Evolutionary conservation across 2,888 invertebrate genomes (phyloP).

Genomic region (Phyllotreta striolata): DNA sequence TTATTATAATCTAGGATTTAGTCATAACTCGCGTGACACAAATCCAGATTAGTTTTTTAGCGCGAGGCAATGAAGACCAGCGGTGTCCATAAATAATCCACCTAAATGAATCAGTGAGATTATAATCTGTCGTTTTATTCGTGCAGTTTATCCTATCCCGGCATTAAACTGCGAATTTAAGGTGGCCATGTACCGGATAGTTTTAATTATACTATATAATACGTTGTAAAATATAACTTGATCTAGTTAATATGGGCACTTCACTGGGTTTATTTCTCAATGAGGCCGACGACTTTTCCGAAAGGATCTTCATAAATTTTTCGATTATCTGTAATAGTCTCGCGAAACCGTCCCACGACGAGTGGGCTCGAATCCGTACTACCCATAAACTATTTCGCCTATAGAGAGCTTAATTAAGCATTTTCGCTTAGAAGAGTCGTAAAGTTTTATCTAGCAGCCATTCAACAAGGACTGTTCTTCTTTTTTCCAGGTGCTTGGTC

Average conservation of each 20-base stretch:
- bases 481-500: slow-evolving; percentile 67
- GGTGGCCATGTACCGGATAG: no score
- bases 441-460: no score
- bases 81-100: slow-evolving; percentile 1
- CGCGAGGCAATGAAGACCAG: slow-evolving; percentile 2
- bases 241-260: no score
- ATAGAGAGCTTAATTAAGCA: not conserved
- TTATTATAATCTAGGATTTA: slow-evolving; percentile 16
- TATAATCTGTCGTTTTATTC: no score
- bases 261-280: slow-evolving; percentile 8
- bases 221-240: no score
- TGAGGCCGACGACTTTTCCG: not conserved
- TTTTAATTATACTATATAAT: no score
- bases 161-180: no score
- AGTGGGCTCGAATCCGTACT: slow-evolving; percentile 13
- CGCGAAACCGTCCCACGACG: slow-evolving; percentile 1
- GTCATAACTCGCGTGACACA: slow-evolving; percentile 14
- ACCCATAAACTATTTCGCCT: slow-evolving; percentile 19
- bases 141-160: no score
- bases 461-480: no score
- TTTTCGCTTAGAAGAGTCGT: not conserved
- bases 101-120: no score
- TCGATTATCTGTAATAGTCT: slow-evolving; percentile 27
- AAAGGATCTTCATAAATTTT: slow-evolving; percentile 26
- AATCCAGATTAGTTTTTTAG: slow-evolving; percentile 17